Conservation (phyloP, 2,113 vertebrate species). For the Rostratula benghalensis region DNA sequence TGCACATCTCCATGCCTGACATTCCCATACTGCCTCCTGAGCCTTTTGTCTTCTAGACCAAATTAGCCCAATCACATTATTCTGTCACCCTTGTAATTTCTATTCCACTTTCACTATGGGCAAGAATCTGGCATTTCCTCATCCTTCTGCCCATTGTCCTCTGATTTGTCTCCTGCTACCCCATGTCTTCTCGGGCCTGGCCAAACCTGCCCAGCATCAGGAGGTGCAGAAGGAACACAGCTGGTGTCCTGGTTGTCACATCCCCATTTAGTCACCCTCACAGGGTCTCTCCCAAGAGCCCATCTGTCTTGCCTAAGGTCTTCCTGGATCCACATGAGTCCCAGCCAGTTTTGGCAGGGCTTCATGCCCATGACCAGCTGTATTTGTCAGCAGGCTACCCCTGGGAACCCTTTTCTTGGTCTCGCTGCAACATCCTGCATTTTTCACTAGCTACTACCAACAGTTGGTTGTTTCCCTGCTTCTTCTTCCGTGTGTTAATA, state of each 20-base stretch:
- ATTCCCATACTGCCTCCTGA: not conserved
- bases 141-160: not conserved
- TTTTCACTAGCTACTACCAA: not conserved
- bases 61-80: too few relatives aligned
- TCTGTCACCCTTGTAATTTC: not conserved
- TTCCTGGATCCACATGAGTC: not conserved
- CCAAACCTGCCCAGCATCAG: not conserved
- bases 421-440: not conserved
- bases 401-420: not conserved
- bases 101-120: too few relatives aligned
- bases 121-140: not conserved
- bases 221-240: too few relatives aligned
- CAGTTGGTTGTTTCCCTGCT: not conserved
- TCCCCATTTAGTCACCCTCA: rapidly evolving
- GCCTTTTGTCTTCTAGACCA: not conserved
- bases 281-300: not conserved
- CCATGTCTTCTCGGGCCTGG: too few relatives aligned
- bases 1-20: not conserved
- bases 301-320: not conserved
- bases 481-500: not conserved
- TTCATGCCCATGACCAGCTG: not conserved
- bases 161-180: not conserved
- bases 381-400: not conserved
- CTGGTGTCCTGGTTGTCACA: not conserved
- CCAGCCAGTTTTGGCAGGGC: not conserved